Percentiles rank a stretch among this genome's conserved stretches.
These are phyloP conservation scores for Drosophila neonasuta DNA, from an alignment of 2,888 invertebrate species.

Conservation along the genomic window DNA sequence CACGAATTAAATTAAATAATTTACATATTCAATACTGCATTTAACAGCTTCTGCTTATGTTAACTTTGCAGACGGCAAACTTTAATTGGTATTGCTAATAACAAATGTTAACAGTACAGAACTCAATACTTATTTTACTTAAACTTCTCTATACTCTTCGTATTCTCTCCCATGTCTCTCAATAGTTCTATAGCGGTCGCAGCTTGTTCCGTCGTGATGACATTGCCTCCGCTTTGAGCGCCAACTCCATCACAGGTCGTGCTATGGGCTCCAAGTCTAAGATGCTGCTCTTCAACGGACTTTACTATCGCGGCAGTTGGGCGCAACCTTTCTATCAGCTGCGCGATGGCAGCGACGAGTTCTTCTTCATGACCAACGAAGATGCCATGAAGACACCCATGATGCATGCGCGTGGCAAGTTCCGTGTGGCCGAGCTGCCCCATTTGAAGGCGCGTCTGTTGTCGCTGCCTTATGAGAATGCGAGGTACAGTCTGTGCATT, in stretches of 20 bases:
- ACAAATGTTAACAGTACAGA: too few species aligned
- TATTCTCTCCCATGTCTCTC: background rate
- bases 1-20: too few species aligned
- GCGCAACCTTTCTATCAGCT: constrained; percentile 85
- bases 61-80: too few species aligned
- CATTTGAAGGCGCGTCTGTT: constrained; percentile 87
- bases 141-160: background rate
- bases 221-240: constrained; percentile 85
- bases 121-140: too few species aligned
- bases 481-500: constrained; percentile 84
- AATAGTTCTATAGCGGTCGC: constrained; percentile 81
- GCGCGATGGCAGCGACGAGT: constrained; percentile 82
- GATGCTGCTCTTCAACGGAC: constrained; percentile 88
- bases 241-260: constrained; percentile 85
- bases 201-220: constrained; percentile 84
- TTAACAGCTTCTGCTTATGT: too few species aligned
- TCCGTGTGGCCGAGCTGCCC: constrained; percentile 85
- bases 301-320: constrained; percentile 92
- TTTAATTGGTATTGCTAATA: too few species aligned
- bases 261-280: constrained; percentile 82
- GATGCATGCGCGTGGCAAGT: constrained; percentile 87
- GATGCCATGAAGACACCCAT: constrained; percentile 86
- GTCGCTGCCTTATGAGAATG: constrained; percentile 89
- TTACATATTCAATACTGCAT: too few species aligned
- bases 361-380: constrained; percentile 86